Conservation (phyloP, 2,113 vertebrate genomes). For the Porphyrio hochstetteri region DNA sequence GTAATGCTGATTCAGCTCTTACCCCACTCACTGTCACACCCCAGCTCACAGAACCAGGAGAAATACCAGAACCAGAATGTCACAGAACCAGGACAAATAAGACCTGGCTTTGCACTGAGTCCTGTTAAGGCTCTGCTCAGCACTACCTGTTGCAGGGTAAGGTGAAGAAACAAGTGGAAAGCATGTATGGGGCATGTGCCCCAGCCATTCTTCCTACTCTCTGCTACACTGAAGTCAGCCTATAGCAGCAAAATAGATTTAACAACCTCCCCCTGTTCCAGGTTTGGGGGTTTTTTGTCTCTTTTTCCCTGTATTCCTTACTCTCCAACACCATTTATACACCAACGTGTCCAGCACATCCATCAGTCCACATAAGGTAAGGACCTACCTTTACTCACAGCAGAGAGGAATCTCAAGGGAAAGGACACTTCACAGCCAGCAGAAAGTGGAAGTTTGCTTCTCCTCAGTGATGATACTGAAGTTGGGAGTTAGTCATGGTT, state of each 20-base stretch:
- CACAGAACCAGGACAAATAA: neutral
- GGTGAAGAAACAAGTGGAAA: neutral
- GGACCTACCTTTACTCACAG: neutral
- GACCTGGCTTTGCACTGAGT: neutral
- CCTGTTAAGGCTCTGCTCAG: neutral
- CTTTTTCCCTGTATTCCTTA: neutral
- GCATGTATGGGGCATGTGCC: accelerated
- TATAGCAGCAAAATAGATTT: neutral
- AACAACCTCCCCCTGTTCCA: too few relatives aligned
- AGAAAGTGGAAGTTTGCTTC: neutral
- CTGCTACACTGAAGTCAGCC: neutral
- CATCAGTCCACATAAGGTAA: neutral
- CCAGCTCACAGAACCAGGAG: accelerated
- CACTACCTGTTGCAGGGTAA: neutral
- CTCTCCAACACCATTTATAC: neutral
- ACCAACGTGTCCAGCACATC: too few relatives aligned
- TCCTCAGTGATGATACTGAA: neutral
- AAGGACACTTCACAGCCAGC: neutral
- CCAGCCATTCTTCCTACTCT: neutral
- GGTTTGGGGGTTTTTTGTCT: neutral
- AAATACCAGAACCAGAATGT: too few relatives aligned
- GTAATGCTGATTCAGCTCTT: neutral
- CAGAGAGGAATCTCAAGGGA: neutral
- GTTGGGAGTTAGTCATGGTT: neutral
- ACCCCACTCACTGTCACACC: neutral